Percentiles rank a stretch among this genome's conserved stretches.
Evolutionary conservation across 2,888 invertebrate genomes (phyloP).

Genomic region (Rhopalosiphum nymphaeae): DNA sequence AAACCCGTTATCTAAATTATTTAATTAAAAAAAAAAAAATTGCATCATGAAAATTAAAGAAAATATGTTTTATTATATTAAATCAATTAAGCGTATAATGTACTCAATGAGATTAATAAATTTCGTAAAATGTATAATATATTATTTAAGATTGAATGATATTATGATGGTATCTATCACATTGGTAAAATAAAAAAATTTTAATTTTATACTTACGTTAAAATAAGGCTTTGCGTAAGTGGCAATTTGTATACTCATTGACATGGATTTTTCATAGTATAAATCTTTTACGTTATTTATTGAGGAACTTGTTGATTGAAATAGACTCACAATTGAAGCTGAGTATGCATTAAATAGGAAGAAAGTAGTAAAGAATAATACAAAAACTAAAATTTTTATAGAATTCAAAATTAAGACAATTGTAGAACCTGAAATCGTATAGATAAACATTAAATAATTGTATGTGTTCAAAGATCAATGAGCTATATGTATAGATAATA

Average conservation of each 20-base stretch:
- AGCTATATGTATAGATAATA: background rate
- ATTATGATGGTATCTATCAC: no score
- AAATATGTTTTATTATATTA: no score
- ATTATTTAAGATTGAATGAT: no score
- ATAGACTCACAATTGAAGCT: constrained; percentile 81
- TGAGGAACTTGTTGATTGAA: constrained; percentile 80
- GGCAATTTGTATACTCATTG: constrained; percentile 79
- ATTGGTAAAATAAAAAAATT: no score
- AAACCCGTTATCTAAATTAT: background rate
- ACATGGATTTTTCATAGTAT: constrained; percentile 76
- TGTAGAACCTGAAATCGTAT: constrained; percentile 71
- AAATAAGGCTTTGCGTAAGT: constrained; percentile 80
- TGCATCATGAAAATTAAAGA: no score
- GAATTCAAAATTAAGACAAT: constrained; percentile 72
- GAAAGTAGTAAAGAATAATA: constrained; percentile 77
- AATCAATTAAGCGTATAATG: background rate
- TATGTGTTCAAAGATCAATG: background rate
- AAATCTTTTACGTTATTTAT: constrained; percentile 78
- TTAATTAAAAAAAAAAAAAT: no score
- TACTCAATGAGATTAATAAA: background rate
- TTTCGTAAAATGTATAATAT: background rate
- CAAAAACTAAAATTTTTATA: constrained; percentile 76
- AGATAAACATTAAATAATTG: background rate
- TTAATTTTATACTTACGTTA: constrained; percentile 73
- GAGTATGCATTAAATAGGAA: constrained; percentile 83